Evolutionary conservation across 2,797 vertebrate genomes (phyloP).

Genomic region (Platyrinchus mystaceus): DNA sequence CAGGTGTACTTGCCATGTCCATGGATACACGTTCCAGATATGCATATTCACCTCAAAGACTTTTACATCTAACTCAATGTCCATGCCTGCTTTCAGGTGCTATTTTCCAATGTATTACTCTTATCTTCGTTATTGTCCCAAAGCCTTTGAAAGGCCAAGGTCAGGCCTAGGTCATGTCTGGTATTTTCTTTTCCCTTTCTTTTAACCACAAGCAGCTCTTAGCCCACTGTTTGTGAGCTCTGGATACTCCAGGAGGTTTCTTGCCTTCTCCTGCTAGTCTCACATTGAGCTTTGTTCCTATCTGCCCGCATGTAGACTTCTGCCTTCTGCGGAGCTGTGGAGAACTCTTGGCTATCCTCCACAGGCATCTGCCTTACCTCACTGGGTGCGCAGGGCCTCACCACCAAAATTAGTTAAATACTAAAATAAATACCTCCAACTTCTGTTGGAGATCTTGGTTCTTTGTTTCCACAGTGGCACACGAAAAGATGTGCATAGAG

Average conservation of each 20-base stretch:
- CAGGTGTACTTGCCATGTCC: accelerated
- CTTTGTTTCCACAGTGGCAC: background rate
- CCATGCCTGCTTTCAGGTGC: background rate
- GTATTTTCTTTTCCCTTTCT: background rate
- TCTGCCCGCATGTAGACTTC: background rate
- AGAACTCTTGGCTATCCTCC: background rate
- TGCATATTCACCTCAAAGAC: background rate
- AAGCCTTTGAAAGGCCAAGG: background rate
- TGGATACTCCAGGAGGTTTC: background rate
- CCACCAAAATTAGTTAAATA: background rate
- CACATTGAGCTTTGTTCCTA: background rate
- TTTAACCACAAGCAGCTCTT: background rate
- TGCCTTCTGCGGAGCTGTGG: background rate
- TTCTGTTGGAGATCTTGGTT: background rate
- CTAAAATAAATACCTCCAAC: background rate
- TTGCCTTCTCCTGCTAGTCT: background rate
- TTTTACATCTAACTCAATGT: background rate
- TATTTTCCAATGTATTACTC: background rate
- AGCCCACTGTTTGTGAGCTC: background rate
- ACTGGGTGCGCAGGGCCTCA: background rate
- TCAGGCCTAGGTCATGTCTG: background rate
- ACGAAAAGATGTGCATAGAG: background rate
- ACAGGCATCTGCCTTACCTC: background rate
- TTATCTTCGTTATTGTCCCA: background rate
- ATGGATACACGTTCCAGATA: accelerated